Percentiles rank a stretch among this genome's conserved stretches.
phyloP scores from a whole-genome alignment of 2,113 vertebrate genomes.

The Gulo gulo region DNA sequence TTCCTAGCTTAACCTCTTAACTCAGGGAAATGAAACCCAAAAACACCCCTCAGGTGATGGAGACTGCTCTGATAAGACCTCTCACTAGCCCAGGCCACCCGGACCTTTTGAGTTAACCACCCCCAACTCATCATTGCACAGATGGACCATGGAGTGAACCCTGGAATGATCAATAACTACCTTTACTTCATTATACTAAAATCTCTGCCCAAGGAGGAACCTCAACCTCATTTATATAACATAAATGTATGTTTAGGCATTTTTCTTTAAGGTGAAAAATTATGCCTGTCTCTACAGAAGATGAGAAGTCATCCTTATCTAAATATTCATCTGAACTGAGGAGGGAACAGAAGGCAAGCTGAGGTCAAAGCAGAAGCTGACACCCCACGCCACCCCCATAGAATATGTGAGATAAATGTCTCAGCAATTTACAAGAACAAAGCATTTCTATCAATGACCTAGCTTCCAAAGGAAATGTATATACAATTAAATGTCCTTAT shows the following conservation, averaged over 20 bases:
- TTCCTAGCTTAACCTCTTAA: neutral
- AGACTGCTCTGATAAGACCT: neutral
- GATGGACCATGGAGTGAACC: neutral
- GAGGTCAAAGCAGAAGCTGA: no score
- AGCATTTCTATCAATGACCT: no score
- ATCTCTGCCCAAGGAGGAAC: neutral
- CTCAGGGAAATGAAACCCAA: neutral
- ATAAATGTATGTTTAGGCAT: neutral
- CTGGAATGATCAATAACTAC: neutral
- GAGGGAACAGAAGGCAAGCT: no score
- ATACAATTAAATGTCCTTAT: no score
- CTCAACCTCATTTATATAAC: neutral
- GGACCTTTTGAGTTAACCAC: neutral
- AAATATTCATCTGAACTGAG: neutral
- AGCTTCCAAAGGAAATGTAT: no score
- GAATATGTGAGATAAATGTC: no score
- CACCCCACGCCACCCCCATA: no score
- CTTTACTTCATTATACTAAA: neutral
- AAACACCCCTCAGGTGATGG: neutral
- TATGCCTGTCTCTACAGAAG: neutral
- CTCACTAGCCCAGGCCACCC: neutral
- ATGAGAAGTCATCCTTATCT: neutral
- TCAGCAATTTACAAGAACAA: no score
- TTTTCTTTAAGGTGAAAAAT: neutral
- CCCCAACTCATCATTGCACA: accelerated